Evolutionary conservation across 2,888 invertebrate species (phyloP).

Genomic region (Pterostichus niger): DNA sequence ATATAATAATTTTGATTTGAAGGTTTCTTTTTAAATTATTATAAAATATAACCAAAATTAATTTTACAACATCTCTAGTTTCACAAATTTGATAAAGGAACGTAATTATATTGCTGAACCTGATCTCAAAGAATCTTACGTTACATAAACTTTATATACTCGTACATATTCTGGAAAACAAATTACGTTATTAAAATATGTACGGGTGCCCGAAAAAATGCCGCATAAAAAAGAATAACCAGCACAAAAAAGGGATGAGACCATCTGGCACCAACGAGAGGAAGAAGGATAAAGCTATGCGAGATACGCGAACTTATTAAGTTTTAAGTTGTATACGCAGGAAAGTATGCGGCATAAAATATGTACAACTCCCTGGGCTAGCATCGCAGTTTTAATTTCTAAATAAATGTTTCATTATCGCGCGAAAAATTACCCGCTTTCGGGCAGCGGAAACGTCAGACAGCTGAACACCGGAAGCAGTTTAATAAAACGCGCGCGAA

Average conservation of each 20-base stretch:
- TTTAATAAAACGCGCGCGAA: slow-evolving; percentile 60
- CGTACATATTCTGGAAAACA: slow-evolving; percentile 53
- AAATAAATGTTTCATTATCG: slow-evolving; percentile 59
- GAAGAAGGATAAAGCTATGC: slow-evolving; percentile 14
- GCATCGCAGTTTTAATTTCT: slow-evolving; percentile 50
- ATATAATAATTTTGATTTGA: background rate
- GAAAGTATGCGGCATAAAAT: slow-evolving; percentile 30
- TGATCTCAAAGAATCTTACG: slow-evolving; percentile 42
- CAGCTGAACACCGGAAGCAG: slow-evolving; percentile 39
- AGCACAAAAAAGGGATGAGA: slow-evolving; percentile 36
- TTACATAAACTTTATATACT: slow-evolving; percentile 25
- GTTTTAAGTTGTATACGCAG: slow-evolving; percentile 53
- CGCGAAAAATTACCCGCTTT: slow-evolving; percentile 15
- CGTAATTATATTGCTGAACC: slow-evolving; percentile 49
- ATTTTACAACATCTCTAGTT: background rate
- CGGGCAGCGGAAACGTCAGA: background rate
- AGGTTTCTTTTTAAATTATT: background rate
- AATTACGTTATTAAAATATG: slow-evolving; percentile 64
- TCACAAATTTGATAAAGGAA: background rate
- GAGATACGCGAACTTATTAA: slow-evolving; percentile 48
- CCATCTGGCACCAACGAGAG: slow-evolving; percentile 12
- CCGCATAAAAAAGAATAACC: slow-evolving; percentile 29
- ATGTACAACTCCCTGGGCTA: slow-evolving; percentile 34
- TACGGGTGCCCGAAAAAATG: slow-evolving; percentile 33
- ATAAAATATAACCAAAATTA: background rate